These are phyloP conservation scores for Lordiphosa mommai DNA, from an alignment of 1,140 invertebrate species.

Conservation along the genomic window DNA sequence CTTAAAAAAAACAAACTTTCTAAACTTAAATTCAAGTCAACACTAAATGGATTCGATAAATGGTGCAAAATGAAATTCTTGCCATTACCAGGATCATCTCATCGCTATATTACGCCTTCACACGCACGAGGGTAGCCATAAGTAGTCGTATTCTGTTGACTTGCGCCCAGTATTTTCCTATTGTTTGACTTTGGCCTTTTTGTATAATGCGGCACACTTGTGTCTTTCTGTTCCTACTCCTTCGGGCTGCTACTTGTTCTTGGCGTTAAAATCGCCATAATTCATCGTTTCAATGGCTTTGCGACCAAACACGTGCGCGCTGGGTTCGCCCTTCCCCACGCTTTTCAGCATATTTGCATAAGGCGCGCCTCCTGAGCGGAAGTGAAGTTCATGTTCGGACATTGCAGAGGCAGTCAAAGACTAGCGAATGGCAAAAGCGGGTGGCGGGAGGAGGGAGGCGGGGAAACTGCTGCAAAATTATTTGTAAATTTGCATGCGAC, in stretches of 20 bases:
- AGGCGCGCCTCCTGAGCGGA: slow-evolving; percentile 37
- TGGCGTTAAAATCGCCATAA: slow-evolving; percentile 72
- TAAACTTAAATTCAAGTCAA: too few relatives aligned
- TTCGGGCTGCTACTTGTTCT: slow-evolving; percentile 28
- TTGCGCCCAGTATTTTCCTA: background rate
- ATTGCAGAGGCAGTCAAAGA: slow-evolving; percentile 31
- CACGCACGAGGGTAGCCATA: too few relatives aligned
- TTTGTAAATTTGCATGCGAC: slow-evolving; percentile 59
- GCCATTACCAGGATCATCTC: too few relatives aligned
- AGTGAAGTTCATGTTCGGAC: slow-evolving; percentile 67
- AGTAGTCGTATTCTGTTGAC: too few relatives aligned
- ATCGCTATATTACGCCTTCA: too few relatives aligned
- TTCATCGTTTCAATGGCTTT: slow-evolving; percentile 65
- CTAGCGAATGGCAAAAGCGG: slow-evolving; percentile 26
- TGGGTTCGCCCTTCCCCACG: background rate
- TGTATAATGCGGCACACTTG: slow-evolving; percentile 20
- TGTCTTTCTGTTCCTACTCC: slow-evolving; percentile 13
- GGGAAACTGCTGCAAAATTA: slow-evolving; percentile 39
- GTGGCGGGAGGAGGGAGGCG: background rate
- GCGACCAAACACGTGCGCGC: slow-evolving; percentile 33
- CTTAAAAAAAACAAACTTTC: too few relatives aligned
- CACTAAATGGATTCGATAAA: too few relatives aligned
- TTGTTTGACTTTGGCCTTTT: slow-evolving; percentile 27
- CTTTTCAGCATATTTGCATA: slow-evolving; percentile 17
- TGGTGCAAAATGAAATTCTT: too few relatives aligned